phyloP scores from a whole-genome alignment of 2,888 invertebrate genomes.

The Hemistola chrysoprasaria region DNA sequence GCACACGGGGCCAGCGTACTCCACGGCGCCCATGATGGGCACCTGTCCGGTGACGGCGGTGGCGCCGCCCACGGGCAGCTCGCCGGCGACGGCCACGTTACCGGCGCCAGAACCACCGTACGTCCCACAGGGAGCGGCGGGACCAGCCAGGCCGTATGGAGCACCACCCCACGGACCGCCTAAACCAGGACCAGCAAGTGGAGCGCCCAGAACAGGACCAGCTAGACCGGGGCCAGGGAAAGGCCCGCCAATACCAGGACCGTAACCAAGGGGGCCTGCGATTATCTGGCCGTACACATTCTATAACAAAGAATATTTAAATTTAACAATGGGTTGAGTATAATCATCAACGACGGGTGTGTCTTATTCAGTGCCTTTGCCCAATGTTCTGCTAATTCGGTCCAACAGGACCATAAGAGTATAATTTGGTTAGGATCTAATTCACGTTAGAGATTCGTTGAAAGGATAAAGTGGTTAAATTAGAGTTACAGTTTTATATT shows the following conservation, averaged over 20 bases:
- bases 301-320: conserved; percentile 1
- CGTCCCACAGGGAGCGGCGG: conserved; percentile 6
- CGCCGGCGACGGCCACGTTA: conserved; percentile 31
- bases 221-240: conserved; percentile 26
- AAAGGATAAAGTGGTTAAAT: too few relatives aligned
- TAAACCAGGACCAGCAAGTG: conserved; percentile 19
- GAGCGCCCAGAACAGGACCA: conserved; percentile 15
- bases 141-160: conserved; percentile 22
- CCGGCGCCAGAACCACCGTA: conserved; percentile 13
- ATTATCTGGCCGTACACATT: conserved; percentile 9
- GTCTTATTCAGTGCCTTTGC: too few relatives aligned
- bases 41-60: conserved; percentile 29
- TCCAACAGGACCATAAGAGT: too few relatives aligned
- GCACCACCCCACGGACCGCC: too few relatives aligned
- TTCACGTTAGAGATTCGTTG: too few relatives aligned
- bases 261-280: conserved; percentile 26
- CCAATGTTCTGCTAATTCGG: too few relatives aligned
- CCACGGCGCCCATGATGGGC: conserved; percentile 28
- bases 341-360: too few relatives aligned
- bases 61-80: conserved; percentile 27
- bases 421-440: too few relatives aligned
- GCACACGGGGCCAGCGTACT: conserved; percentile 24
- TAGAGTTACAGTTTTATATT: too few relatives aligned
- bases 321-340: too few relatives aligned
- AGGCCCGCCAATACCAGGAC: conserved; percentile 38